Percentiles rank a stretch among this genome's conserved stretches.
These are phyloP conservation scores for Tetraodon nigroviridis DNA, from an alignment of 2,113 vertebrate genomes.

Conservation along the genomic window DNA sequence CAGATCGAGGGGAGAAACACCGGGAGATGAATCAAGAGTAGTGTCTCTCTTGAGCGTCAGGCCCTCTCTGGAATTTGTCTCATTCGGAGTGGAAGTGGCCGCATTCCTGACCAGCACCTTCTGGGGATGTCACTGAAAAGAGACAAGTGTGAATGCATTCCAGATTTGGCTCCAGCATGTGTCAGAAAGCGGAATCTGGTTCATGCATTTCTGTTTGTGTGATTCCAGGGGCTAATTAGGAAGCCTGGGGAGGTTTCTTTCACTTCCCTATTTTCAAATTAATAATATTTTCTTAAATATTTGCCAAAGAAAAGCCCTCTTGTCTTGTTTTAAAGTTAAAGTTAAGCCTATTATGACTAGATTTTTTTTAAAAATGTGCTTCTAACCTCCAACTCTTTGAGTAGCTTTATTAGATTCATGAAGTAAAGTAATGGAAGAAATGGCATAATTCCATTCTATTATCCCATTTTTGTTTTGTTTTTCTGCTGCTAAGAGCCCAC, in stretches of 20 bases:
- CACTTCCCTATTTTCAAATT: neutral
- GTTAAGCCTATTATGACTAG: too few species aligned
- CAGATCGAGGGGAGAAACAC: constrained; percentile 42
- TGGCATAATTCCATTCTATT: too few species aligned
- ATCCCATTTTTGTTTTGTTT: too few species aligned
- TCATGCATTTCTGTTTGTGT: constrained; percentile 44
- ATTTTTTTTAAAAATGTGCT: too few species aligned
- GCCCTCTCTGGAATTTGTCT: constrained; percentile 63
- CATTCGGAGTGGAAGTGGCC: constrained; percentile 57
- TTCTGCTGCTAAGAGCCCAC: neutral
- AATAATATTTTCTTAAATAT: constrained; percentile 1
- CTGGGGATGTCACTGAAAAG: constrained; percentile 59
- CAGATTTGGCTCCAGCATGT: constrained; percentile 36
- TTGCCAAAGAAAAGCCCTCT: constrained; percentile 1
- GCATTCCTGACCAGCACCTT: constrained; percentile 60
- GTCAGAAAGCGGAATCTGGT: constrained; percentile 47
- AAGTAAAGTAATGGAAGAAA: too few species aligned
- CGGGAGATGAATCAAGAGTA: constrained; percentile 62
- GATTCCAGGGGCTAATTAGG: constrained; percentile 44
- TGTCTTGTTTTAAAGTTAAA: too few species aligned
- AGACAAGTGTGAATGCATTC: constrained; percentile 50
- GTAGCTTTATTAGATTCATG: too few species aligned
- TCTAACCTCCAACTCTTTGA: too few species aligned
- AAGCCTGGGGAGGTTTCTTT: constrained; percentile 9
- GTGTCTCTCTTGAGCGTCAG: constrained; percentile 63